phyloP scores from a whole-genome alignment of 2,888 invertebrate species.

The Gibbula magus region DNA sequence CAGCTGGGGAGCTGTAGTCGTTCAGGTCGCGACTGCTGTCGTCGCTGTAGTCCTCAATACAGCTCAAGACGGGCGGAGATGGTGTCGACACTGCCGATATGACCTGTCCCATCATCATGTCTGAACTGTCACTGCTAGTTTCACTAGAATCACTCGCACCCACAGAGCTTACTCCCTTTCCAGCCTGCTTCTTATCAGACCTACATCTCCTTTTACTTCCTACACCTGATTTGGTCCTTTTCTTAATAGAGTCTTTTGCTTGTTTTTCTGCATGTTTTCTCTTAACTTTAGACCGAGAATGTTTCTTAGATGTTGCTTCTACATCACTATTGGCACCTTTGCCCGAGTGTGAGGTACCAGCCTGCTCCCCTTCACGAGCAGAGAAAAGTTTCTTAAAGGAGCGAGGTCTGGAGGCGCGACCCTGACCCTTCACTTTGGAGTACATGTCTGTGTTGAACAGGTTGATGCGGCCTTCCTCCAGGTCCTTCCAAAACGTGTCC shows the following conservation, averaged over 20 bases:
- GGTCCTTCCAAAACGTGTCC: conserved; percentile 74
- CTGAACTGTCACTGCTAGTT: not conserved
- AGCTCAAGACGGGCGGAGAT: not conserved
- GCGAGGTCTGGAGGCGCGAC: conserved; percentile 53
- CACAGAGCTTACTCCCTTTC: not conserved
- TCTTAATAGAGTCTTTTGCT: not conserved
- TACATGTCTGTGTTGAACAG: conserved; percentile 73
- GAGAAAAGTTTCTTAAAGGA: conserved; percentile 39
- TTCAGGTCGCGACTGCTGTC: not conserved
- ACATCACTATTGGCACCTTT: not conserved
- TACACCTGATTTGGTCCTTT: not conserved
- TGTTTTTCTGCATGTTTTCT: not conserved
- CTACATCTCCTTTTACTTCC: not conserved
- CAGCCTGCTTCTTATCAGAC: not conserved
- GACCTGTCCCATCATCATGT: not conserved
- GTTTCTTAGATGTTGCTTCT: conserved; percentile 24
- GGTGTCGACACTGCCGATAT: not conserved
- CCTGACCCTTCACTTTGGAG: conserved; percentile 71
- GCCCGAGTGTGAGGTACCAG: not conserved
- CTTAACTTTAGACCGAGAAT: conserved; percentile 13
- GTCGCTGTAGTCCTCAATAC: not conserved
- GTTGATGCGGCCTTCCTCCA: conserved; percentile 72
- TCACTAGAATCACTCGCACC: not conserved
- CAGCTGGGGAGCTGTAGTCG: not conserved
- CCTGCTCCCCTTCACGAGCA: not conserved